Conservation (phyloP, 2,888 invertebrate genomes). For the Microctonus brassicae region DNA sequence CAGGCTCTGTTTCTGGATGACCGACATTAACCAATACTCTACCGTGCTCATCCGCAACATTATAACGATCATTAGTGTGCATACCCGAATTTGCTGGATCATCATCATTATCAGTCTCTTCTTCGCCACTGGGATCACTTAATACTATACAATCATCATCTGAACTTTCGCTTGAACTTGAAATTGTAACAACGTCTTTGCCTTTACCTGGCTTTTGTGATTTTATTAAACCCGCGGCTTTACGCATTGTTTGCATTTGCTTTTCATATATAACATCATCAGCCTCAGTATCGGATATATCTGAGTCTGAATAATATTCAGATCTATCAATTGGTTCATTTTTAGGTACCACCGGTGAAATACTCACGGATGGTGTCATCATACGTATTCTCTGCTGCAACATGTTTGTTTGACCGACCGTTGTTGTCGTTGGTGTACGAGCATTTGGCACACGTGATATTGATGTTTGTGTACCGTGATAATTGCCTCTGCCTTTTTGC, state of each 20-base stretch:
- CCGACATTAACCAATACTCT: slow-evolving; percentile 91
- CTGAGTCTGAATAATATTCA: slow-evolving; percentile 67
- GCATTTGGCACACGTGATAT: slow-evolving; percentile 60
- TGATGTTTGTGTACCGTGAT: slow-evolving; percentile 59
- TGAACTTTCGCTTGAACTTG: slow-evolving; percentile 77
- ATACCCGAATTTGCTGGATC: slow-evolving; percentile 93
- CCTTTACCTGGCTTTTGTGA: slow-evolving; percentile 61
- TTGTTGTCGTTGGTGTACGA: slow-evolving; percentile 46
- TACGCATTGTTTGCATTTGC: slow-evolving; percentile 58
- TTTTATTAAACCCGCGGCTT: slow-evolving; percentile 52
- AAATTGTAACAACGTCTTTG: slow-evolving; percentile 81
- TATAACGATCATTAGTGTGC: slow-evolving; percentile 93
- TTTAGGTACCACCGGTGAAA: slow-evolving; percentile 70
- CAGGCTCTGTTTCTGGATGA: slow-evolving; percentile 90
- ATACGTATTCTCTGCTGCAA: slow-evolving; percentile 66
- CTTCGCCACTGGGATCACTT: slow-evolving; percentile 84
- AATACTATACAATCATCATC: slow-evolving; percentile 91
- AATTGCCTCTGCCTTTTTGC: slow-evolving; percentile 60
- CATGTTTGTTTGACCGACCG: slow-evolving; percentile 50
- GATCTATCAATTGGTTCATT: slow-evolving; percentile 62
- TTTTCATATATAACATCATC: slow-evolving; percentile 61
- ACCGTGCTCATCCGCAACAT: slow-evolving; percentile 91
- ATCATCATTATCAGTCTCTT: slow-evolving; percentile 84
- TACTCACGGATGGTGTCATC: slow-evolving; percentile 72
- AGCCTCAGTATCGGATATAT: slow-evolving; percentile 62